These are phyloP conservation scores for Solea solea DNA, from an alignment of 2,113 vertebrate species.

Conservation along the genomic window DNA sequence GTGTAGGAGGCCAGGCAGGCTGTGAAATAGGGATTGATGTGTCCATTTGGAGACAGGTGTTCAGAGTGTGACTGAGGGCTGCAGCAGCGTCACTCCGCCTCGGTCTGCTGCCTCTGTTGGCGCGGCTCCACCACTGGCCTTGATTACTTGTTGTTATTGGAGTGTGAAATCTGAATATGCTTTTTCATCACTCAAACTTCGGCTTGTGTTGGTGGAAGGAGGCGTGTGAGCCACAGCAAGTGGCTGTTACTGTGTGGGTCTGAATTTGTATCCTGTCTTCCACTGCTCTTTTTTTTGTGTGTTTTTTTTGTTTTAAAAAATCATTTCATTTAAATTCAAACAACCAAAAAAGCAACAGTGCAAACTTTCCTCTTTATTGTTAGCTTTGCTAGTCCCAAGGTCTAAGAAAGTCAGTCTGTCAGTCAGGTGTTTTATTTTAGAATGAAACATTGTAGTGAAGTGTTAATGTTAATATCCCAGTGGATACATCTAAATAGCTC, in stretches of 20 bases:
- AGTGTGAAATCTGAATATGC: conserved; percentile 82
- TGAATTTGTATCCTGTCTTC: conserved; percentile 12
- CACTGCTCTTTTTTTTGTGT: not conserved
- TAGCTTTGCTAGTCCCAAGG: too few species aligned
- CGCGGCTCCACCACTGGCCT: conserved; percentile 61
- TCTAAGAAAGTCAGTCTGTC: not conserved
- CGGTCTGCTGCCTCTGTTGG: conserved; percentile 71
- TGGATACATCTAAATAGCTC: too few species aligned
- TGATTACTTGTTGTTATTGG: conserved; percentile 81
- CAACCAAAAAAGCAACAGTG: too few species aligned
- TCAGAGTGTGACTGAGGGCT: conserved; percentile 70
- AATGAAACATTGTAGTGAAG: not conserved
- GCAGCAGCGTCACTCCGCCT: conserved; percentile 63
- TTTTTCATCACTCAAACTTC: conserved; percentile 78
- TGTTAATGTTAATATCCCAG: too few species aligned
- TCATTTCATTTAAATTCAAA: not conserved
- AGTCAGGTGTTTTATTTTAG: not conserved
- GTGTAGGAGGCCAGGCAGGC: conserved; percentile 70
- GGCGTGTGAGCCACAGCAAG: conserved; percentile 26
- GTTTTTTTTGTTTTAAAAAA: not conserved
- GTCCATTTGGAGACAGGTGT: conserved; percentile 81
- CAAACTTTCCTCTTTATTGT: too few species aligned
- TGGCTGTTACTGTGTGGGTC: conserved; percentile 38
- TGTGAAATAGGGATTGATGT: conserved; percentile 85
- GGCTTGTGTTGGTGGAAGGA: conserved; percentile 52